These are phyloP conservation scores for Drosophila nigrodunni DNA, from an alignment of 1,140 invertebrate genomes.

Conservation along the genomic window DNA sequence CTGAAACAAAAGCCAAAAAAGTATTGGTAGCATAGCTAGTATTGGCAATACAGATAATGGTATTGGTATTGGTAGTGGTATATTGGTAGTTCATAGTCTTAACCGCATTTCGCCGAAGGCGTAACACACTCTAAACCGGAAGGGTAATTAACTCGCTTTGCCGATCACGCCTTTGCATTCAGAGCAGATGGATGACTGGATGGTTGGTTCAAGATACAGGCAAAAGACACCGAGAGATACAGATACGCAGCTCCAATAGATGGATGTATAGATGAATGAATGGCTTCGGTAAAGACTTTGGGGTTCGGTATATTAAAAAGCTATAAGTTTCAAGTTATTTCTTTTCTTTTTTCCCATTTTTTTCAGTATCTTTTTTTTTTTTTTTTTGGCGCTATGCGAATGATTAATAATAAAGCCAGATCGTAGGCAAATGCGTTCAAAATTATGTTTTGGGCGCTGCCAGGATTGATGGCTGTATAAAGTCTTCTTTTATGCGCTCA, in stretches of 20 bases:
- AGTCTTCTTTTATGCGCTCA: constrained; percentile 79
- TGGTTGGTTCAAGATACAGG: constrained; percentile 31
- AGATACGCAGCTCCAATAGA: constrained; percentile 1
- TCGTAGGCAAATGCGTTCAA: constrained; percentile 74
- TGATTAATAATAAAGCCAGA: constrained; percentile 72
- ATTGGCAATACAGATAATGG: constrained; percentile 8
- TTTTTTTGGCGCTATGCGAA: constrained; percentile 42
- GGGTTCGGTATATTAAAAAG: constrained; percentile 71
- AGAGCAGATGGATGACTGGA: constrained; percentile 51
- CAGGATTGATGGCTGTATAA: constrained; percentile 80
- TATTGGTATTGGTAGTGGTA: constrained; percentile 34
- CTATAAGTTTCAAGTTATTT: constrained; percentile 68
- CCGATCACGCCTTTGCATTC: constrained; percentile 83
- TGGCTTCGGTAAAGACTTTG: constrained; percentile 27
- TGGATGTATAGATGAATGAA: constrained; percentile 35
- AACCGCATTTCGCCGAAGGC: constrained; percentile 82
- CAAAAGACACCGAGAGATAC: constrained; percentile 6
- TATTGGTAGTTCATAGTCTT: constrained; percentile 70
- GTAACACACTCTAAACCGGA: constrained; percentile 84
- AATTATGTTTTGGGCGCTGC: constrained; percentile 62
- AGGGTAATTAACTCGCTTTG: constrained; percentile 84
- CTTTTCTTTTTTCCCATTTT: constrained; percentile 14
- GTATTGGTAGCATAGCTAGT: constrained; percentile 39
- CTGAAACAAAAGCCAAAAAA: constrained; percentile 28
- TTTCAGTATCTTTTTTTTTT: constrained; percentile 25